Percentiles rank a stretch among this genome's conserved stretches.
phyloP scores from a whole-genome alignment of 2,888 invertebrate genomes.

The Epistrophe eligans region DNA sequence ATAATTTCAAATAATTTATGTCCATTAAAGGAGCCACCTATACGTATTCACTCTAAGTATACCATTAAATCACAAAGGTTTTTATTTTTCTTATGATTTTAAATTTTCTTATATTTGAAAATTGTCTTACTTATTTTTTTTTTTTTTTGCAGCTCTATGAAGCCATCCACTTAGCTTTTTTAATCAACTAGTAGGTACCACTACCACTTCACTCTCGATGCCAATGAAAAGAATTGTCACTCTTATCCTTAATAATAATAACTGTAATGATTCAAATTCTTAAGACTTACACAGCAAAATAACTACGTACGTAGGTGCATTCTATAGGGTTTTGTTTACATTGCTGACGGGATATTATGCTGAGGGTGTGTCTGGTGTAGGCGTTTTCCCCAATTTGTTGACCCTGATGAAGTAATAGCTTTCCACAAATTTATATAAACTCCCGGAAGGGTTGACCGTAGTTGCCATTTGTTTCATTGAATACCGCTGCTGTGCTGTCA shows the following conservation, averaged over 20 bases:
- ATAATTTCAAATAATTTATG: conserved; percentile 12
- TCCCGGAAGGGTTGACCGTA: conserved; percentile 83
- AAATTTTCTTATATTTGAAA: conserved; percentile 40
- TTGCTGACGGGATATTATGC: conserved; percentile 2
- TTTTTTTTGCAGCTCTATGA: conserved; percentile 44
- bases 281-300: conserved; percentile 58
- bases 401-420: conserved; percentile 13
- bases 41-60: conserved; percentile 58
- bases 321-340: conserved; percentile 38
- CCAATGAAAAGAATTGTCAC: conserved; percentile 65
- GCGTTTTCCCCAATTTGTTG: conserved; percentile 55
- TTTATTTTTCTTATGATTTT: conserved; percentile 35
- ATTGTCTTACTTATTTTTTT: conserved; percentile 46
- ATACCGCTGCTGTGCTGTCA: conserved; percentile 76
- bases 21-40: conserved; percentile 43
- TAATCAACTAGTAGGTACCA: conserved; percentile 64
- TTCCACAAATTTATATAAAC: conserved; percentile 80
- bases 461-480: conserved; percentile 81
- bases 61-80: conserved; percentile 70
- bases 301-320: conserved; percentile 24
- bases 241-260: conserved; percentile 59
- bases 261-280: conserved; percentile 60
- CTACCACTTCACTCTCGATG: conserved; percentile 58
- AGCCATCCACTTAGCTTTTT: conserved; percentile 54
- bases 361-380: conserved; percentile 31